Evolutionary conservation across 2,797 vertebrate genomes (phyloP).

Genomic region (Pachyuromys duprasi): DNA sequence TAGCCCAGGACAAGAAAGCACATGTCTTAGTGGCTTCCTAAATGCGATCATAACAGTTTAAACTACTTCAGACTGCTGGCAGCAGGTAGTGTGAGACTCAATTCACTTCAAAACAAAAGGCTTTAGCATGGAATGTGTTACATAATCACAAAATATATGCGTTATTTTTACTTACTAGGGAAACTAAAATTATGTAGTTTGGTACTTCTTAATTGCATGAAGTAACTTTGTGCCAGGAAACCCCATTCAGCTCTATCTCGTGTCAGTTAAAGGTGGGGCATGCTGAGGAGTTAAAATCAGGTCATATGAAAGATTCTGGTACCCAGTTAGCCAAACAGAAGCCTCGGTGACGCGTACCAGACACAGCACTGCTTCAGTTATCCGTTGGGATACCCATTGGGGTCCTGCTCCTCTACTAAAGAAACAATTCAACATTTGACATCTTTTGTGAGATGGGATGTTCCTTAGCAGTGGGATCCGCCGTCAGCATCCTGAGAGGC

Average conservation of each 20-base stretch:
- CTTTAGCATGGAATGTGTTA: slow-evolving; percentile 62
- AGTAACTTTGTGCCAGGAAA: background rate
- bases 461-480: background rate
- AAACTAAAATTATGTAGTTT: slow-evolving; percentile 57
- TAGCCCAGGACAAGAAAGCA: slow-evolving; percentile 76
- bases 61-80: slow-evolving; percentile 55
- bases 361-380: background rate
- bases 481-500: background rate
- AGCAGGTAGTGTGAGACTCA: slow-evolving; percentile 55
- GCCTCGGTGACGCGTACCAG: background rate
- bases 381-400: background rate
- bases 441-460: background rate
- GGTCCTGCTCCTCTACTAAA: background rate
- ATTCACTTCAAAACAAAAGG: slow-evolving; percentile 24
- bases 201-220: slow-evolving; percentile 12
- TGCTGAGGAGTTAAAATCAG: background rate
- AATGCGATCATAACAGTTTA: slow-evolving; percentile 64
- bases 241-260: background rate
- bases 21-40: slow-evolving; percentile 60
- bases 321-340: background rate
- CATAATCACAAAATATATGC: slow-evolving; percentile 20
- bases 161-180: slow-evolving; percentile 37
- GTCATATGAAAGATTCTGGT: background rate
- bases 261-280: background rate
- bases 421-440: slow-evolving; percentile 16